Conservation (phyloP, 2,888 invertebrate species). For the Sminthurides aquaticus region DNA sequence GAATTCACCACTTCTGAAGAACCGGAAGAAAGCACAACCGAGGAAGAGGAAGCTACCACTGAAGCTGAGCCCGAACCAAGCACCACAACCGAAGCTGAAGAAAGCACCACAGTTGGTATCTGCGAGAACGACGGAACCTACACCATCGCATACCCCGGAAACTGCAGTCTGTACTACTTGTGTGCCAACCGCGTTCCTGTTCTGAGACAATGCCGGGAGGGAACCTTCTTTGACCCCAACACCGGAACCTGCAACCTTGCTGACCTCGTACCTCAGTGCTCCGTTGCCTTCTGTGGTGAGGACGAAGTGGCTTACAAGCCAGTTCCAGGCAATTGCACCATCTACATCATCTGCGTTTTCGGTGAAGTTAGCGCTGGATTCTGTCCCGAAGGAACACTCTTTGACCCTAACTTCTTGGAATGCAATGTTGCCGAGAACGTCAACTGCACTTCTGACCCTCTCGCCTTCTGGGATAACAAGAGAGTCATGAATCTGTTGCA, state of each 20-base stretch:
- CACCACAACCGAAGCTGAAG: neutral
- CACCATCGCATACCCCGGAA: neutral
- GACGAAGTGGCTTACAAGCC: neutral
- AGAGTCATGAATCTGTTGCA: too few species aligned
- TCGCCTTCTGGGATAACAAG: too few species aligned
- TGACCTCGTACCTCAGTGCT: neutral
- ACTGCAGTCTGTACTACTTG: slow-evolving; percentile 4
- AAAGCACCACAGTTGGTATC: neutral
- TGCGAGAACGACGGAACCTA: slow-evolving; percentile 1
- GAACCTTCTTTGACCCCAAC: neutral
- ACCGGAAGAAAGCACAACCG: neutral
- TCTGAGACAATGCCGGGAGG: neutral
- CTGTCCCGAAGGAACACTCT: slow-evolving; percentile 2
- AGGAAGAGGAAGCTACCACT: neutral
- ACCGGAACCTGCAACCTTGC: neutral
- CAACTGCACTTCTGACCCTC: neutral
- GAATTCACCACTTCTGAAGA: neutral
- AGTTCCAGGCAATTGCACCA: slow-evolving; percentile 2
- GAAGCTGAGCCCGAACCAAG: neutral
- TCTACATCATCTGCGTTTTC: neutral
- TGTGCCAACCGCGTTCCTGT: neutral
- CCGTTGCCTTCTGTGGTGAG: neutral
- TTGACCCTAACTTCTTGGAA: neutral
- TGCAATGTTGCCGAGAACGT: neutral
- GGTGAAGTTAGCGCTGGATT: neutral